Evolutionary conservation across 2,888 invertebrate genomes (phyloP), one percentile per base, ranked within the genome.

Genomic region (Papilio protenor): DNA sequence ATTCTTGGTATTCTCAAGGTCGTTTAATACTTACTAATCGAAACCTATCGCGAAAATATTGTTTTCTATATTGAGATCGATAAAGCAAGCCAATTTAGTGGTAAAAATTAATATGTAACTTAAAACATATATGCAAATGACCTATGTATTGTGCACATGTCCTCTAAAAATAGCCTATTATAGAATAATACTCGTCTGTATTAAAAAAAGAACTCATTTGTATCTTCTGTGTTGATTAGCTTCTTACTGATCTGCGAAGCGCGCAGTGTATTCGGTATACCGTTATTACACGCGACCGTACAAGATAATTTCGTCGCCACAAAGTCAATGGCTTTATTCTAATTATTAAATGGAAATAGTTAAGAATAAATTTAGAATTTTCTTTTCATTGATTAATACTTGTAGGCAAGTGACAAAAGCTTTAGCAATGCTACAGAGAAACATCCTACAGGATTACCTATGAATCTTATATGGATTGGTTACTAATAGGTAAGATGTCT

Each of bases 251-350:
- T 18, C 52, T 18, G 52, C 52, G 52, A 18, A 52, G 52, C 18
- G 52, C 18, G 52, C 18, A 52, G n/a, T 52, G 52, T 52, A 52
- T 52, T 40, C 40, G 40, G 40, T 40, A 40, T 40, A 40, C 40
- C 40, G 40, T 40, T 40, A 40, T 8, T 40, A 27, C 21, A 6
- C 47, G n/a, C 66, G 18, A 47, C 27, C 23, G 76, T 49, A 33
- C 33, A 6, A 55, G 55, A 45, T 40, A 40, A 69, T 69, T 69
- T 75, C 69, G 18, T 64, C 45, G 40, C n/a, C 40, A 12, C 40
- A 4, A 45, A n/a, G 45, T 64, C 52, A 33, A 75, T 52, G 66
- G 11, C n/a, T 61, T 74, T 21, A 64, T 66, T 74, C 66, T 66
- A 73, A 73, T 23, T 59, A 45, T 59, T 23, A 12, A 11, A 55